Base-by-base conservation (phyloP, 2,888 invertebrate genomes). In the Cantharis rustica region DNA sequence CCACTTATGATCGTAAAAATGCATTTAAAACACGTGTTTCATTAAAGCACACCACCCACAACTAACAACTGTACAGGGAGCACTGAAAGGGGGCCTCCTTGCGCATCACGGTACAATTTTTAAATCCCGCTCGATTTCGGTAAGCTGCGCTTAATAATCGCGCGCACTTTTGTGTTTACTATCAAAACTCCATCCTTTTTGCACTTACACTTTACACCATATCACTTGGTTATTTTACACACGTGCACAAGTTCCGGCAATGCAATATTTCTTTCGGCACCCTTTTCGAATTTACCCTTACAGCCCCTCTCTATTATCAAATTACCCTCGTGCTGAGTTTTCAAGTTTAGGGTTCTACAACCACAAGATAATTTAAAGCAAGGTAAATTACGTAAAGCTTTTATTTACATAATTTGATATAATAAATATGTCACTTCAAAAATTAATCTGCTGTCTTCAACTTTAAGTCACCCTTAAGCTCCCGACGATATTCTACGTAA, bases 51-150 rank as follows among this genome's bases (percentile, higher is more conserved):
- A 76, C 79, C 82, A 82, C 81, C 82, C 79, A 82, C 81, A 77
- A 81, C 78, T 79, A 77, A 72, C 82, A 80, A 81, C 71, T 79
- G 81, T 81, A 78, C 79, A 79, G 75, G 80, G 79, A 80, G 77
- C 81, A 82, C 82, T 82, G 79, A 77, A 80, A 79, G 75, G 73
- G 75, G 75, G 75, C 73, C 31, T 69, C 77, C 74, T 76, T 73
- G 78, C 79, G 81, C 79, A 79, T 77, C 82, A 79, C 80, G 78
- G 76, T 79, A 79, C 77, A 81, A 83, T 79, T 80, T 82, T 82
- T 80, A 83, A 83, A 83, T 78, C 77, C 80, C 79, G 82, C 83
- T 82, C 83, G 80, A 83, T 82, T 82, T 78, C 79, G 79, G 75
- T 78, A 78, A 80, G 82, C 81, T 83, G 83, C 83, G 83, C 81